phyloP scores from a whole-genome alignment of 2,113 vertebrate species.

The Scomber japonicus region DNA sequence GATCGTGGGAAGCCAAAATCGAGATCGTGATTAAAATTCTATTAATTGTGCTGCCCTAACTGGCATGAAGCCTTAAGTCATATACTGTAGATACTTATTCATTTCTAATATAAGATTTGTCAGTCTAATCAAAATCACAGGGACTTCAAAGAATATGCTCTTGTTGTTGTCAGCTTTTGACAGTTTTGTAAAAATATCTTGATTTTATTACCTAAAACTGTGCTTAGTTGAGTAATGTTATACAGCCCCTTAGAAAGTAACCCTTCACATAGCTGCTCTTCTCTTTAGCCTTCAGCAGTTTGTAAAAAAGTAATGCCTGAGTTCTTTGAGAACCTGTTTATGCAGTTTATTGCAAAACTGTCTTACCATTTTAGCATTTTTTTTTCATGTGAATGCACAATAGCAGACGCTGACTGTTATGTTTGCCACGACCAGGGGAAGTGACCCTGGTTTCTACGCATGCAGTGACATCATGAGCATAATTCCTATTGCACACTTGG shows the following conservation, averaged over 20 bases:
- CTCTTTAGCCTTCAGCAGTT: conserved; percentile 22
- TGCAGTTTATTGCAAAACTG: conserved; percentile 22
- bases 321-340: conserved; percentile 15
- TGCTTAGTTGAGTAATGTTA: neutral
- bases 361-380: conserved; percentile 34
- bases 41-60: no score
- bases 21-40: no score
- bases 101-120: neutral
- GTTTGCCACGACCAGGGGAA: conserved; percentile 21
- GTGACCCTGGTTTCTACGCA: conserved; percentile 19
- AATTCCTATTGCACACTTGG: neutral
- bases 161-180: neutral
- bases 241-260: neutral
- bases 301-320: conserved; percentile 23
- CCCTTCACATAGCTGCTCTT: neutral
- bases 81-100: neutral
- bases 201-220: neutral
- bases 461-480: conserved; percentile 8
- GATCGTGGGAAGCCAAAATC: no score
- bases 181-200: neutral
- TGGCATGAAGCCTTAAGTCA: neutral
- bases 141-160: neutral
- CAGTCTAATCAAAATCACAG: neutral
- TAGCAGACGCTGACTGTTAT: conserved; percentile 39
- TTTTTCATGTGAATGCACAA: conserved; percentile 22